A percentile compares a stretch with the other conserved stretches of the same genome.
phyloP scores from a whole-genome alignment of 2,113 vertebrate genomes.

The Pituophis catenifer region DNA sequence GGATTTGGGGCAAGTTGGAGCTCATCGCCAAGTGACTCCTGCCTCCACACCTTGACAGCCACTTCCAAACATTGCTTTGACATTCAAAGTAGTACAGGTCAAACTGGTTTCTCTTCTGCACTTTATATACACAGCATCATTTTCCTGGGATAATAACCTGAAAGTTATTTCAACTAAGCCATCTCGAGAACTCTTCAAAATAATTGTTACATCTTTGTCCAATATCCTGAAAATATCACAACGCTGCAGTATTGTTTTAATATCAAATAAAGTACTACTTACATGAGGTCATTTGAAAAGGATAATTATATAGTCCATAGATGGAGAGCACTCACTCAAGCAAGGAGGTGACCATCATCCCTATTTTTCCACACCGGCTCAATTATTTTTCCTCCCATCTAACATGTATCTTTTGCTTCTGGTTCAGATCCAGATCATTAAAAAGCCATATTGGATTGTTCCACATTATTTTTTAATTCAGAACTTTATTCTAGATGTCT shows the following conservation, averaged over 20 bases:
- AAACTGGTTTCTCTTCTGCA: conserved; percentile 58
- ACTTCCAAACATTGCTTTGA: conserved; percentile 51
- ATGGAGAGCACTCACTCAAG: neutral
- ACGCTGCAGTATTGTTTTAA: neutral
- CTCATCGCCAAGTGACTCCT: conserved; percentile 47
- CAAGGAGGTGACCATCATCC: neutral
- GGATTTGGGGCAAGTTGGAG: conserved; percentile 26
- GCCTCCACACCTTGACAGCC: conserved; percentile 40
- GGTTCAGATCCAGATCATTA: neutral
- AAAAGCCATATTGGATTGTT: neutral
- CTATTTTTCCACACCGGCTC: neutral
- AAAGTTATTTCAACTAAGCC: conserved; percentile 16
- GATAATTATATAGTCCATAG: neutral
- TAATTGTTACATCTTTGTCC: neutral
- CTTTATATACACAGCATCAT: conserved; percentile 34
- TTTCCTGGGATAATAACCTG: conserved; percentile 46
- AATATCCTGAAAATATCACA: neutral
- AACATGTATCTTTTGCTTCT: neutral
- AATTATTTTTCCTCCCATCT: neutral
- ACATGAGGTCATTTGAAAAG: neutral
- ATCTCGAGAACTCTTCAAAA: neutral
- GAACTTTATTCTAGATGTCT: neutral
- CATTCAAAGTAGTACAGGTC: conserved; percentile 54
- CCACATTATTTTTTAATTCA: neutral
- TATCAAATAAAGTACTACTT: neutral